Conservation (phyloP, 2,888 invertebrate genomes). For the Himalopsyche anomala region DNA sequence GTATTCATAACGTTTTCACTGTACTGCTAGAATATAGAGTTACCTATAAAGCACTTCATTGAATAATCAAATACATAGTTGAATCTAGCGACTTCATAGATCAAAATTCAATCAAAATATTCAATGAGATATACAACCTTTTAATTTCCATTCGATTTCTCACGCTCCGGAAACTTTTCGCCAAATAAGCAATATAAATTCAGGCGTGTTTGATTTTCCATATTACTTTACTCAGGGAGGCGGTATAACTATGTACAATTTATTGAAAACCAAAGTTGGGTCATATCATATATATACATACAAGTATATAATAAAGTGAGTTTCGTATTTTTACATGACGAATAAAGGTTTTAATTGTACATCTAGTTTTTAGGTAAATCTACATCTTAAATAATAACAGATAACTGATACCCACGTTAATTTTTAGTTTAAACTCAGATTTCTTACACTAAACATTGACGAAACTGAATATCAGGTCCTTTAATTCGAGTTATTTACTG, state of each 20-base stretch:
- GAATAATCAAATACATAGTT: not conserved
- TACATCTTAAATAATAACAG: no score
- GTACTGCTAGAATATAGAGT: no score
- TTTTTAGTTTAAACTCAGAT: no score
- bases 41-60: not conserved
- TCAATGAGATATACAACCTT: constrained; percentile 5
- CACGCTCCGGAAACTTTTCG: constrained; percentile 16
- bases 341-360: no score
- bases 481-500: no score
- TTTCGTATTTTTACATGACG: no score
- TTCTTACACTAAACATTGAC: no score
- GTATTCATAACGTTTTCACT: no score
- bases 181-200: constrained; percentile 56
- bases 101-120: constrained; percentile 27
- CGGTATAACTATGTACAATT: not conserved
- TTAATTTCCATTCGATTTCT: constrained; percentile 16
- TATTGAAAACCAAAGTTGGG: not conserved
- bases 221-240: constrained; percentile 3
- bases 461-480: no score
- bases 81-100: not conserved
- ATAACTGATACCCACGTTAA: no score
- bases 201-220: constrained; percentile 51
- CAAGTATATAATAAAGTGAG: no score
- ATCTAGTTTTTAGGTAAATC: no score
- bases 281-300: not conserved